Conservation (phyloP, 2,888 invertebrate species). For the Mythimna loreyi region DNA sequence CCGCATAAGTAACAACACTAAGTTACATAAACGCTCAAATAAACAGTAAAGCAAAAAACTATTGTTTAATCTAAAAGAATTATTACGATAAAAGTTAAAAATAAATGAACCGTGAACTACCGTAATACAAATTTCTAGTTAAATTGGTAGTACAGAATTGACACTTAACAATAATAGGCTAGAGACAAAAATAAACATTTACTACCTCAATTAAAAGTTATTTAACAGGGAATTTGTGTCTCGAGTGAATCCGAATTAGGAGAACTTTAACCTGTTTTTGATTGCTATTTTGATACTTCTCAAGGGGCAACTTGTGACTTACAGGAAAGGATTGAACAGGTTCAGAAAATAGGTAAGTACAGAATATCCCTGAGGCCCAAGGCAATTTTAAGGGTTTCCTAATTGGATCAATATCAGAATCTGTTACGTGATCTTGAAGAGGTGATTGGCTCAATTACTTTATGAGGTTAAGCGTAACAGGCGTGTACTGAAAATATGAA, state of each 20-base stretch:
- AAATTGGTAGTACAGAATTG: constrained; percentile 11
- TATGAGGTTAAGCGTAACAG: constrained; percentile 8
- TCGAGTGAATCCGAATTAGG: neutral
- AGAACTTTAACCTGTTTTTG: constrained; percentile 31
- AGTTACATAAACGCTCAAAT: no score
- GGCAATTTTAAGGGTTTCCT: constrained; percentile 50
- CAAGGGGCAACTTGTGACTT: constrained; percentile 5
- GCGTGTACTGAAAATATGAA: neutral
- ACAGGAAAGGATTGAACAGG: constrained; percentile 16
- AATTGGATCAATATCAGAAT: constrained; percentile 46
- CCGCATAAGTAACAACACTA: no score
- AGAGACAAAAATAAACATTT: constrained; percentile 1
- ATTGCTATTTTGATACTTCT: constrained; percentile 19
- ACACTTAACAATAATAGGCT: constrained; percentile 28
- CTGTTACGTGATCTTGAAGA: constrained; percentile 36
- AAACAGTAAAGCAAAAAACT: no score
- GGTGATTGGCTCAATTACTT: constrained; percentile 25
- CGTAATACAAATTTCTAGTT: neutral
- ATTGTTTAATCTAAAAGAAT: no score
- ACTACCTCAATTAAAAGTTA: constrained; percentile 19
- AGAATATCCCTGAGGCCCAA: constrained; percentile 44
- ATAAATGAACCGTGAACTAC: constrained; percentile 7
- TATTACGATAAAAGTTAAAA: neutral
- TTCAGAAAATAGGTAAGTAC: constrained; percentile 28
- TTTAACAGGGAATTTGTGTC: constrained; percentile 1